Base-by-base conservation (phyloP, 2,113 vertebrate species). In the Pseudorectes ferrugineus region DNA sequence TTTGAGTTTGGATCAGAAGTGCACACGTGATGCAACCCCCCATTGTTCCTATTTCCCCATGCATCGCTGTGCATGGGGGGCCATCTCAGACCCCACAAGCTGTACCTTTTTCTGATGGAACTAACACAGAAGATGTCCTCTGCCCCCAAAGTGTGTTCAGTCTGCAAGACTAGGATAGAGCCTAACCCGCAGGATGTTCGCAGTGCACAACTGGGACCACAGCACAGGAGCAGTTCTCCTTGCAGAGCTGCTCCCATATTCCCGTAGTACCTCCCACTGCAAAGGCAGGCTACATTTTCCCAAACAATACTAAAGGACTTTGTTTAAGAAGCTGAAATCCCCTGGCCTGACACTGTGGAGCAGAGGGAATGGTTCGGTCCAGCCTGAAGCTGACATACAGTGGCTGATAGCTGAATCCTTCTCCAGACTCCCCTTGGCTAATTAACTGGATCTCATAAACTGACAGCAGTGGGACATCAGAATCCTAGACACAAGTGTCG, bases 141-240 rank as follows among this genome's bases (percentile, higher is more conserved):
- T 80, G 12, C 19, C 51, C 72, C 13, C 9, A 38, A 35, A 65
- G 29, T 4, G 14, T 7, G 2, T 23, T 46, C 21, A 38, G 2
- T 33, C 43, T 45, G 52, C 42, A 46, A n/a, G 26, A 22, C 40
- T 5, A 19, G 26, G 23, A 35, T 2, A 23, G 31, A 68, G 4
- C 8, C 25, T 18, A 21, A 58, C 5, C 8, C 0, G 0, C 19
- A 48, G 73, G 36, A 40, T 18, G 21, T 11, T 48, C 0, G 0
- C 23, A 36, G 51, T 9, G 26, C 26, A 75, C 28, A 38, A 1
- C 38, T 55, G 45, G 15, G 36, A 63, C 14, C 19, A 25, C 28
- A 68, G 71, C 24, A 38, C 0, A 2, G 0, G 5, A 18, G 23
- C 5, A 3, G 28, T 11, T 59, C 31, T 43, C 42, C 58, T 85